Conservation (phyloP, 2,888 invertebrate species). For the Acronicta psi region DNA sequence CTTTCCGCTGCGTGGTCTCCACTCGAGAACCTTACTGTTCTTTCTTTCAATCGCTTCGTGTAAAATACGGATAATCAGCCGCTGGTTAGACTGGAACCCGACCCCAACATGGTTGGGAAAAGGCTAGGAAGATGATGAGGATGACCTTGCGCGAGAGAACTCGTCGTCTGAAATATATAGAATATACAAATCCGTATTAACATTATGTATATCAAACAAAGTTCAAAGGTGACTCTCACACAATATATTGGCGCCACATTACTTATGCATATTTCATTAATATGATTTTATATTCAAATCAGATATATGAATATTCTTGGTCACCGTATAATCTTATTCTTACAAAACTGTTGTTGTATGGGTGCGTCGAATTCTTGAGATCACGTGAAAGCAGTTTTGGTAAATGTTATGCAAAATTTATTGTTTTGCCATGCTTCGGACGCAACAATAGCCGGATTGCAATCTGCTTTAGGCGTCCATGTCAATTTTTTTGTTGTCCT, state of each 20-base stretch:
- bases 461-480: neutral
- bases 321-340: slow-evolving; percentile 36
- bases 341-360: slow-evolving; percentile 41
- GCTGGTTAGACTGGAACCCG: too few relatives aligned
- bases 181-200: neutral
- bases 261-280: slow-evolving; percentile 34
- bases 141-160: too few relatives aligned
- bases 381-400: slow-evolving; percentile 41
- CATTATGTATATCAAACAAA: slow-evolving; percentile 4
- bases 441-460: slow-evolving; percentile 30
- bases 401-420: slow-evolving; percentile 33
- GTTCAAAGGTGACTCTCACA: slow-evolving; percentile 21
- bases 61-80: too few relatives aligned
- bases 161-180: too few relatives aligned
- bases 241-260: slow-evolving; percentile 37
- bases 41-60: too few relatives aligned
- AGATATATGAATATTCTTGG: slow-evolving; percentile 23
- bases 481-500: neutral
- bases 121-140: too few relatives aligned
- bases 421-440: slow-evolving; percentile 20
- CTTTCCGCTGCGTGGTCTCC: too few relatives aligned
- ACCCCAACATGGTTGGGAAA: too few relatives aligned
- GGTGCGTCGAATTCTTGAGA: slow-evolving; percentile 39
- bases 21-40: too few relatives aligned
- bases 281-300: slow-evolving; percentile 39